Conservation (phyloP, 1,140 invertebrate genomes). For the Gryllus bimaculatus region DNA sequence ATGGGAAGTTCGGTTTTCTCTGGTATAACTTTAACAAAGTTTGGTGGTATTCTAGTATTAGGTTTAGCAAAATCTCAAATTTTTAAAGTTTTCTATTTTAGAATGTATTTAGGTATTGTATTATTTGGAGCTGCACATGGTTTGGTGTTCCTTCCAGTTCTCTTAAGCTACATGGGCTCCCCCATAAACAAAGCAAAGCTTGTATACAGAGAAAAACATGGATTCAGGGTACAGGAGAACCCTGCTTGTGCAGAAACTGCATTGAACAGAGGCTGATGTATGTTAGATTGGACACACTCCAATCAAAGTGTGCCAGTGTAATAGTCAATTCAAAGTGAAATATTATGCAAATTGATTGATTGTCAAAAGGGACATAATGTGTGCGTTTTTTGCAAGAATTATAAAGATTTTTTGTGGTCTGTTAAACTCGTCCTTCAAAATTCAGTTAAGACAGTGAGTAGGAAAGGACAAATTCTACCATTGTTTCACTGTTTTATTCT, state of each 20-base stretch:
- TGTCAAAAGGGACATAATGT: not conserved
- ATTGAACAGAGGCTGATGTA: slow-evolving; percentile 42
- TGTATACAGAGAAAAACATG: slow-evolving; percentile 52
- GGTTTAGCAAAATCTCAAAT: slow-evolving; percentile 95
- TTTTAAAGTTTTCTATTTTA: slow-evolving; percentile 95
- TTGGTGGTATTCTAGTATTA: slow-evolving; percentile 88
- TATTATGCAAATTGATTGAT: not conserved
- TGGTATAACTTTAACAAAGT: slow-evolving; percentile 94
- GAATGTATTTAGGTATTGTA: slow-evolving; percentile 97
- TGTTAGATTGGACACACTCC: not conserved
- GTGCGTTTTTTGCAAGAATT: too few species aligned
- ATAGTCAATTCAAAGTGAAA: not conserved
- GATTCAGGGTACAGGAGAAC: slow-evolving; percentile 35
- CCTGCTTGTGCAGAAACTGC: slow-evolving; percentile 46
- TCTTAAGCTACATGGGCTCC: slow-evolving; percentile 87
- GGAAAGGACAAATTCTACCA: too few species aligned
- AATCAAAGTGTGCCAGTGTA: not conserved
- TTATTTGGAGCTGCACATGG: slow-evolving; percentile 93
- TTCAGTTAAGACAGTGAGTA: too few species aligned
- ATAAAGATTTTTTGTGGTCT: too few species aligned
- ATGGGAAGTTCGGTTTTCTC: slow-evolving; percentile 95
- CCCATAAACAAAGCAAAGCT: slow-evolving; percentile 68
- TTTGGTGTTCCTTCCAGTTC: slow-evolving; percentile 89
- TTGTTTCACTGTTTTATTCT: too few species aligned
- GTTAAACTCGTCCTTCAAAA: too few species aligned